phyloP scores from a whole-genome alignment of 2,113 vertebrate genomes.

The Brachypodius melanocephalos region DNA sequence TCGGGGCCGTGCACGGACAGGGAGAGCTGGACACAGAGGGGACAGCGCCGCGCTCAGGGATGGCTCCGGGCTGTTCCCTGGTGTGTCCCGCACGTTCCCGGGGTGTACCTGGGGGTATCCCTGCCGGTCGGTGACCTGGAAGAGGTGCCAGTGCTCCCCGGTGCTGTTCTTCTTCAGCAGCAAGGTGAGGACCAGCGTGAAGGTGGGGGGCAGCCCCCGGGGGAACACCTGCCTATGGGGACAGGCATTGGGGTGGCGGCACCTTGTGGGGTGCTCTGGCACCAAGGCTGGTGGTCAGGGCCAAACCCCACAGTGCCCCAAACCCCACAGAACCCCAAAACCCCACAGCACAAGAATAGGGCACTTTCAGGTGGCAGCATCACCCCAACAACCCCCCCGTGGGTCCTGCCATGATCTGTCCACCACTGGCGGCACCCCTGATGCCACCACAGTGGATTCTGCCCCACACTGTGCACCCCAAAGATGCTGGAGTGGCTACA shows the following conservation, averaged over 20 bases:
- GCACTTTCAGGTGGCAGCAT: not conserved
- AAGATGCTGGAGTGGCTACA: fast-evolving
- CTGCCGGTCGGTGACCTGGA: constrained; percentile 86
- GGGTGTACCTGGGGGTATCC: constrained; percentile 89
- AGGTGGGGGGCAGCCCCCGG: constrained; percentile 82
- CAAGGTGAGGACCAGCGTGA: constrained; percentile 88
- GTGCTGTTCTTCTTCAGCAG: constrained; percentile 87
- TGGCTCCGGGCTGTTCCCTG: fast-evolving
- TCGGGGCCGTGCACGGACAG: constrained; percentile 84
- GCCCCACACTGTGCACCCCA: not conserved
- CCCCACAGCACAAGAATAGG: too few species aligned
- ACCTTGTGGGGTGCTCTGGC: not conserved
- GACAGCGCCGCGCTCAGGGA: fast-evolving
- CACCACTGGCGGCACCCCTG: not conserved
- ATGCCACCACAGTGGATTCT: not conserved
- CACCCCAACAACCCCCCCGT: fast-evolving
- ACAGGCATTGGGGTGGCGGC: not conserved
- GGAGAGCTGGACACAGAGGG: constrained; percentile 78
- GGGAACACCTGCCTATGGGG: constrained; percentile 86
- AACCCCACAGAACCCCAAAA: too few species aligned
- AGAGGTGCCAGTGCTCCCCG: constrained; percentile 85
- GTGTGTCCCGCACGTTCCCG: fast-evolving
- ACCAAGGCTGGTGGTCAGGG: not conserved
- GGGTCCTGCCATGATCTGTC: not conserved
- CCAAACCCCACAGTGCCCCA: too few species aligned